Evolutionary conservation across 2,888 invertebrate genomes (phyloP), one percentile per base, ranked within the genome.

Genomic region (Anagyrus pseudococci): DNA sequence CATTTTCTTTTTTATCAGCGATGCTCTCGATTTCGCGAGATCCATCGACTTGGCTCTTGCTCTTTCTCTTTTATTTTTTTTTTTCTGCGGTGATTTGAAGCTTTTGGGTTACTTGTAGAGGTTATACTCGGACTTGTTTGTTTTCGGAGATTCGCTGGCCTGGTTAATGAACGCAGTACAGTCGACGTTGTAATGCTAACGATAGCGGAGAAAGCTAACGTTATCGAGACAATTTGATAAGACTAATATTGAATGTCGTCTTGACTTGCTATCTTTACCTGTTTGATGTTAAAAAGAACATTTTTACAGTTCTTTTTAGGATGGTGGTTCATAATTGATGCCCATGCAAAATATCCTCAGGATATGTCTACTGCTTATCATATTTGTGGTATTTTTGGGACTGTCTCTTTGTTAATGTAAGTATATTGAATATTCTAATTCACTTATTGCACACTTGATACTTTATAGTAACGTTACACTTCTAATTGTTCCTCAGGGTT

Each of bases 261-360:
- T 17, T 29, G 29, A 29, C 4, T 7, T 29, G 29, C 29, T 4
- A 29, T 29, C 4, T 29, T 29, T 29, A 29, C 29, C 6, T 10
- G 10, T 29, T 29, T 29, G 29, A 43, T 10, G 2, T 4, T 29
- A 7, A 10, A 10, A 29, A 7, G 29, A 29, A 29, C 29, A 29
- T 48, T 46, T 6, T 52, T 58, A 17, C 77, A 96, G 96, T 98
- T 98, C 83, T 97, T 96, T 75, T 83, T 89, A 72, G 98, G 97
- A 53, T 98, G 98, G 98, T 99, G 98, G 99, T 89, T 96, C 67
- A 90, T 97, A 66, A 97, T 99, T 72, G 98, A 98, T 84, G 94
- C 96, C 8, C 90, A 94, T 60, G 89, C 94, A 0, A 88, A 89
- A 20, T 91, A 92, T 75, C 87, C 89, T 0, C 83, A 84, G 37